Percentiles rank a stretch among this genome's conserved stretches.
These are phyloP conservation scores for Melanogrammus aeglefinus DNA, from an alignment of 2,797 vertebrate species.

Conservation along the genomic window DNA sequence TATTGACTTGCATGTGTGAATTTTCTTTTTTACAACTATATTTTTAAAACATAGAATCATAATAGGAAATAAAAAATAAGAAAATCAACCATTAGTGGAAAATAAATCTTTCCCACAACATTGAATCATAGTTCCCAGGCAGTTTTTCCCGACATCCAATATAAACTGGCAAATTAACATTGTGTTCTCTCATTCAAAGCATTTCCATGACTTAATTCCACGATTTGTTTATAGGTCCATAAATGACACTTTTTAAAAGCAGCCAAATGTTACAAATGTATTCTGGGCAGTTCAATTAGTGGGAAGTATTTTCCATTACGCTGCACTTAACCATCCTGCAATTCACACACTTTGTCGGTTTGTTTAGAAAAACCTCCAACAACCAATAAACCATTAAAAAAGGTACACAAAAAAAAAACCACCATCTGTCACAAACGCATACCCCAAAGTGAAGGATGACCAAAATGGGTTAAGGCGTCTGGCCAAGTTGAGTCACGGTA, in stretches of 20 bases:
- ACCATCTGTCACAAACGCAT: neutral
- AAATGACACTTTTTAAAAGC: conserved; percentile 34
- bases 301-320: neutral
- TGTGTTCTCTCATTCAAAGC: conserved; percentile 39
- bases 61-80: neutral
- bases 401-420: neutral
- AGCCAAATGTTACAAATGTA: conserved; percentile 1
- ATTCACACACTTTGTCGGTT: neutral
- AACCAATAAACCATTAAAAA: neutral
- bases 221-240: conserved; percentile 48
- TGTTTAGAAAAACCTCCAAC: neutral
- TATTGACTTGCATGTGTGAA: neutral
- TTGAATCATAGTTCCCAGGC: conserved; percentile 20
- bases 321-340: neutral
- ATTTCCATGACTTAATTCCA: conserved; percentile 27
- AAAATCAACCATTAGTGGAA: conserved; percentile 14
- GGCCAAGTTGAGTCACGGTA: neutral
- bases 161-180: conserved; percentile 17
- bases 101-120: conserved; percentile 7
- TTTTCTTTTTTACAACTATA: neutral
- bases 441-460: neutral
- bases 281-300: neutral
- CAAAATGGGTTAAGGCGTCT: neutral
- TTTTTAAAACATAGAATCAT: neutral
- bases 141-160: conserved; percentile 39